Conservation (phyloP, 2,113 vertebrate genomes). For the Rissa tridactyla region DNA sequence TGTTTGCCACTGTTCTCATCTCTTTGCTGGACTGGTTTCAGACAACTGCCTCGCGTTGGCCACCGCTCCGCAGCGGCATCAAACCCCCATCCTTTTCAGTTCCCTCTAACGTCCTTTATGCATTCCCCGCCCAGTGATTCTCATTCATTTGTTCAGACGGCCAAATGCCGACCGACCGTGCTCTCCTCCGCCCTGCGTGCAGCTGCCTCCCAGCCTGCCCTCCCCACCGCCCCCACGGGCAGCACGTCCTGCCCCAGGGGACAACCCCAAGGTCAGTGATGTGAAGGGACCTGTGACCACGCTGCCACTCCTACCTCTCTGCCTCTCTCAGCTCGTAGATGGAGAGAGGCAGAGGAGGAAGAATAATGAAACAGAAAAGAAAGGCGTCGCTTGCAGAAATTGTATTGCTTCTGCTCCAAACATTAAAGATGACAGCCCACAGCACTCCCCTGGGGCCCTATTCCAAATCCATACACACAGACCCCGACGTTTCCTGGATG, state of each 20-base stretch:
- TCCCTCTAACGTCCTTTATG: neutral
- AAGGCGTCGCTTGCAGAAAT: neutral
- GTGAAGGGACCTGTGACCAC: neutral
- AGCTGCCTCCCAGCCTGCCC: neutral
- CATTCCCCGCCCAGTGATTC: neutral
- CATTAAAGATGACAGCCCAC: neutral
- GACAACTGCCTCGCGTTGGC: neutral
- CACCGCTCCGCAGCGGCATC: neutral
- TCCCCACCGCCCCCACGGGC: neutral
- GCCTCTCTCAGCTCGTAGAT: neutral
- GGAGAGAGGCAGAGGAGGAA: neutral
- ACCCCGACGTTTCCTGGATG: neutral
- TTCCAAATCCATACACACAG: neutral
- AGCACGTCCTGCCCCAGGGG: neutral
- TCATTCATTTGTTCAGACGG: neutral
- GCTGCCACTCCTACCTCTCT: neutral
- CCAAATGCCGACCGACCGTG: neutral
- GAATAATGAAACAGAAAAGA: neutral
- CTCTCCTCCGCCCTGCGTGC: neutral
- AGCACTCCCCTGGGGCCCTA: neutral
- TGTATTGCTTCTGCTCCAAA: conserved; percentile 1
- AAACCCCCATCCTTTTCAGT: neutral
- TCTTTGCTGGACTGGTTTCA: neutral
- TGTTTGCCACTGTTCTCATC: neutral
- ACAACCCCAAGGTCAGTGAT: neutral